Conservation (phyloP, 2,888 invertebrate species). For the Diabrotica balteata region DNA sequence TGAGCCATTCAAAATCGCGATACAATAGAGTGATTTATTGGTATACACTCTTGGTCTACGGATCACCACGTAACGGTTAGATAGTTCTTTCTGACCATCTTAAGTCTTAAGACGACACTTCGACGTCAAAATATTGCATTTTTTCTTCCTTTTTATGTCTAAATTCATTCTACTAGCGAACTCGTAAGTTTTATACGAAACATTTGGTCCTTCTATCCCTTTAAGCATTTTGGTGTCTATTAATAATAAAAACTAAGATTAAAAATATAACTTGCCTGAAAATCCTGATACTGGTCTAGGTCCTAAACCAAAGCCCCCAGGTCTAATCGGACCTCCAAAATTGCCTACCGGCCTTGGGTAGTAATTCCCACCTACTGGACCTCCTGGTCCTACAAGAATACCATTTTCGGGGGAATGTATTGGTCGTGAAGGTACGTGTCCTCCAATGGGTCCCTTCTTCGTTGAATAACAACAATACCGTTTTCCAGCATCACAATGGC, state of each 20-base stretch:
- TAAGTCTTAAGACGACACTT: no score
- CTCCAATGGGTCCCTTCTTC: constrained; percentile 45
- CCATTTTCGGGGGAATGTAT: constrained; percentile 56
- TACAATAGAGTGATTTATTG: no score
- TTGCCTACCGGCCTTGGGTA: constrained; percentile 53
- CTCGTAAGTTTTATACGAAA: no score
- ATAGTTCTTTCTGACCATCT: no score
- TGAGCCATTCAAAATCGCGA: no score
- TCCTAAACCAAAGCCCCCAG: constrained; percentile 55
- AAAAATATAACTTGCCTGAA: constrained; percentile 11
- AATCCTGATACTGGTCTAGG: constrained; percentile 36
- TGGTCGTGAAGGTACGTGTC: constrained; percentile 53
- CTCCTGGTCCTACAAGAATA: constrained; percentile 62
- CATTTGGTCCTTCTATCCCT: no score
- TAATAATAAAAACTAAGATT: neutral
- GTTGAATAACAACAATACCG: constrained; percentile 70
- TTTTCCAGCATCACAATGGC: constrained; percentile 69
- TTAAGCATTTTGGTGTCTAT: neutral
- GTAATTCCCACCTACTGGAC: constrained; percentile 46
- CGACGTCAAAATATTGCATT: no score
- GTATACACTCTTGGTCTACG: no score
- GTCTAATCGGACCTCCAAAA: constrained; percentile 60
- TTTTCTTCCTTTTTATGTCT: no score
- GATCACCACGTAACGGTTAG: no score
- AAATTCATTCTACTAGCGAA: no score